Evolutionary conservation across 92 coral and sea anemone genomes (phyloP).

Genomic region (Paramuricea clavata): DNA sequence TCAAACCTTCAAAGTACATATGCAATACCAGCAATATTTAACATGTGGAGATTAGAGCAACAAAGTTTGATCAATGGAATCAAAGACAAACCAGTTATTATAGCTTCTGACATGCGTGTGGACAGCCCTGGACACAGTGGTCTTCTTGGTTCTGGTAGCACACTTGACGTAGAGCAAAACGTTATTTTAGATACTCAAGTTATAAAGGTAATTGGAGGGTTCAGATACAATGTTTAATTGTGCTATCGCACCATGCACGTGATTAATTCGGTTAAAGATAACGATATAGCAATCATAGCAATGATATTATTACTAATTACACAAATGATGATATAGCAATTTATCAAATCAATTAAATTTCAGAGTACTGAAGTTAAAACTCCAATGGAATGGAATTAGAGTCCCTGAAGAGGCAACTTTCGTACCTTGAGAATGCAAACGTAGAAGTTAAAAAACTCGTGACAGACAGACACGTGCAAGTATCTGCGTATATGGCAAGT

Average conservation of each 20-base stretch:
- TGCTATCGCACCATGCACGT: no score
- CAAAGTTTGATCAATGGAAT: slow-evolving; percentile 15
- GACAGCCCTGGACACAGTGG: slow-evolving; percentile 72
- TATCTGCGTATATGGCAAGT: no score
- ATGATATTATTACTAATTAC: no score
- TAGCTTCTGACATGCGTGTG: slow-evolving; percentile 68
- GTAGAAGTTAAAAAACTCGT: slow-evolving; percentile 47
- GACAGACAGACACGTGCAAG: slow-evolving; percentile 63
- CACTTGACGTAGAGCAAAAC: slow-evolving; percentile 51
- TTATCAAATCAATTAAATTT: background rate
- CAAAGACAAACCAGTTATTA: slow-evolving; percentile 24
- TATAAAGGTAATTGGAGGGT: slow-evolving; percentile 46
- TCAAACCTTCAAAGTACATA: slow-evolving; percentile 41
- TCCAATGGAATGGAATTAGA: slow-evolving; percentile 59
- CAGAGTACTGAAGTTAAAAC: slow-evolving; percentile 61
- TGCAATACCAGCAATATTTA: slow-evolving; percentile 51
- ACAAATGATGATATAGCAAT: slow-evolving; percentile 13
- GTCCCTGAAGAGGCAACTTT: no score
- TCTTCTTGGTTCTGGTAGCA: slow-evolving; percentile 47
- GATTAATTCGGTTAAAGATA: no score
- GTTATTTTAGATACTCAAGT: slow-evolving; percentile 61
- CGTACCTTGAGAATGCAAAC: slow-evolving; percentile 32
- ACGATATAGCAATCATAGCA: no score
- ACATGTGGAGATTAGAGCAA: slow-evolving; percentile 53
- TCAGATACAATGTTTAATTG: background rate